phyloP scores from a whole-genome alignment of 2,797 vertebrate genomes.

The Pelodytes ibericus region DNA sequence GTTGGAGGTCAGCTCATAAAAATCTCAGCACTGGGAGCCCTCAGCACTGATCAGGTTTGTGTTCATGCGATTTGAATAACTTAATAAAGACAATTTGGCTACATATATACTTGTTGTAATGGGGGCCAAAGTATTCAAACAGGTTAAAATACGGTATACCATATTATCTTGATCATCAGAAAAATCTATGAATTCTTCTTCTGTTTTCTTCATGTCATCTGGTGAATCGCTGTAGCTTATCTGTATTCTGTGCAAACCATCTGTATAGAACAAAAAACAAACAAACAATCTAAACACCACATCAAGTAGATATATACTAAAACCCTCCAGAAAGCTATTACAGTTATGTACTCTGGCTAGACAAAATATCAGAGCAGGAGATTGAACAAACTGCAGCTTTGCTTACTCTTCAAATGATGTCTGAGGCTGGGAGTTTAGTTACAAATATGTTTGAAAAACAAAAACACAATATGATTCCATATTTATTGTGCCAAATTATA shows the following conservation, averaged over 20 bases:
- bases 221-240: constrained; percentile 81
- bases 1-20: too few species aligned
- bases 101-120: too few species aligned
- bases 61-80: too few species aligned
- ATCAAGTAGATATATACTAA: not conserved
- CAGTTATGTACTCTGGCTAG: not conserved
- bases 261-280: constrained; percentile 71
- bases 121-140: too few species aligned
- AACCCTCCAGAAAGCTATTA: constrained; percentile 2
- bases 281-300: constrained; percentile 33
- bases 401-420: too few species aligned
- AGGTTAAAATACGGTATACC: constrained; percentile 70
- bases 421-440: too few species aligned
- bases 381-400: not conserved
- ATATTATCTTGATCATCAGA: constrained; percentile 93
- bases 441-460: too few species aligned
- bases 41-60: too few species aligned
- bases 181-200: constrained; percentile 83
- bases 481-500: too few species aligned
- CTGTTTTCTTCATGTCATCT: constrained; percentile 70
- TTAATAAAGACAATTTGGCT: too few species aligned
- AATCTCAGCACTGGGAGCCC: too few species aligned
- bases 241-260: constrained; percentile 89
- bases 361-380: not conserved
- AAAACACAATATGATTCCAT: too few species aligned